phyloP scores from a whole-genome alignment of 92 coral and sea anemone species.

The Chrysogorgia sp. region DNA sequence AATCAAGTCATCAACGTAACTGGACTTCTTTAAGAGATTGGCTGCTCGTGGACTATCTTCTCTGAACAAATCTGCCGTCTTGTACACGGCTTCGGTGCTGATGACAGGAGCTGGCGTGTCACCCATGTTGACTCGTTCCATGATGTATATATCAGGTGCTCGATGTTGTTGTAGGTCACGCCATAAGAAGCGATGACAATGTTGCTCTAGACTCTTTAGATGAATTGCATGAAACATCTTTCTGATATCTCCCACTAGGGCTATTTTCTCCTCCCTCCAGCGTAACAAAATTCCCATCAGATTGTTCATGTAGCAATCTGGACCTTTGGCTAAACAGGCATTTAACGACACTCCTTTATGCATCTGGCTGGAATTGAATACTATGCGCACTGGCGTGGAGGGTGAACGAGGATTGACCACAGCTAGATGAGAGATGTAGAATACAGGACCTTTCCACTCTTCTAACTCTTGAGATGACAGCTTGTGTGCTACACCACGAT shows the following conservation, averaged over 20 bases:
- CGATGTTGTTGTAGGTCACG: conserved; percentile 45
- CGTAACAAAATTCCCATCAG: conserved; percentile 58
- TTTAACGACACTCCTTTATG: conserved; percentile 15
- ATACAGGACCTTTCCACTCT: conserved; percentile 66
- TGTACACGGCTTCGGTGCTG: conserved; percentile 69
- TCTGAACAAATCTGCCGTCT: conserved; percentile 68
- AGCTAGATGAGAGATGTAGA: conserved; percentile 71
- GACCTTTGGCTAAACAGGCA: conserved; percentile 64
- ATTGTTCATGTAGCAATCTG: conserved; percentile 65
- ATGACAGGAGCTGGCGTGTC: conserved; percentile 65
- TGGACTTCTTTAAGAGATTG: conserved; percentile 49
- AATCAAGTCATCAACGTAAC: conserved; percentile 66
- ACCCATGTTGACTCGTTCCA: conserved; percentile 62
- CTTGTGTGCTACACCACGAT: conserved; percentile 64
- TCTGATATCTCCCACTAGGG: conserved; percentile 49
- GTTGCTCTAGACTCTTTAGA: conserved; percentile 56
- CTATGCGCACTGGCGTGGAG: conserved; percentile 67
- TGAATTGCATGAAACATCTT: conserved; percentile 60
- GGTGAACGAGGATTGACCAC: conserved; percentile 62
- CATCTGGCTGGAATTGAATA: conserved; percentile 59
- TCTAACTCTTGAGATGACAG: conserved; percentile 46
- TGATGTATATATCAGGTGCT: conserved; percentile 45
- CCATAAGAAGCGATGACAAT: conserved; percentile 67
- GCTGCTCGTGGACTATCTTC: conserved; percentile 56
- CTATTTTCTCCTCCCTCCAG: conserved; percentile 65